Evolutionary conservation across 2,797 vertebrate genomes (phyloP), one percentile per base, ranked within the genome.

Genomic region (Dryobates pubescens): DNA sequence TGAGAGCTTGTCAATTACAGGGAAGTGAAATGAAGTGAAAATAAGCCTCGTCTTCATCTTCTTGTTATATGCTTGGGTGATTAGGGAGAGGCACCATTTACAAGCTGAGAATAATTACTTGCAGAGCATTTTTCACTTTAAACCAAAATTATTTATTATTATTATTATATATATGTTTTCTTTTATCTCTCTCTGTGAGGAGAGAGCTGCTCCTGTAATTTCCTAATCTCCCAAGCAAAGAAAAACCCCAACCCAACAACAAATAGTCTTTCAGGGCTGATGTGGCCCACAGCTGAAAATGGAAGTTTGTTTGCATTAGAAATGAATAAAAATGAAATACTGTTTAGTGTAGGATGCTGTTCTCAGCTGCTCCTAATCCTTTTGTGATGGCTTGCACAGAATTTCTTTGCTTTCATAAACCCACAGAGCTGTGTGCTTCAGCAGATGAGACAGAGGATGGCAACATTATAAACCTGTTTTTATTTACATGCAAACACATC

Each of bases 1-100:
- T 96, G 96, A 99, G 98, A 98, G 98, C 98, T 98, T 99, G 98
- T 99, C 99, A 99, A 99, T 99, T 99, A 99, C 98, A 98, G 97
- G 97, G 98, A 98, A 98, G 97, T 98, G 98, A 99, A 99, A 99
- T 98, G 98, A 99, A 98, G 98, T 98, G 98, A 98, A 99, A 98
- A 98, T 97, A 97, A 98, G 98, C 98, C 98, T 99, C 98, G 97
- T 99, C 98, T 99, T 99, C 98, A 99, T 99, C 98, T 99, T 98
- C 98, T 98, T 98, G 98, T 99, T 99, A 99, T 98, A 98, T 98
- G 99, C 99, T 98, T 96, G 97, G 97, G 97, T 98, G 98, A 97
- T 97, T 98, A 97, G 97, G 97, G 98, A 98, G 95, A 98, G 98
- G 98, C 98, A 98, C 98, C 98, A 98, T 99, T 98, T 99, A 98